Conservation (phyloP, 1,140 invertebrate species). For the Amyelois transitella region DNA sequence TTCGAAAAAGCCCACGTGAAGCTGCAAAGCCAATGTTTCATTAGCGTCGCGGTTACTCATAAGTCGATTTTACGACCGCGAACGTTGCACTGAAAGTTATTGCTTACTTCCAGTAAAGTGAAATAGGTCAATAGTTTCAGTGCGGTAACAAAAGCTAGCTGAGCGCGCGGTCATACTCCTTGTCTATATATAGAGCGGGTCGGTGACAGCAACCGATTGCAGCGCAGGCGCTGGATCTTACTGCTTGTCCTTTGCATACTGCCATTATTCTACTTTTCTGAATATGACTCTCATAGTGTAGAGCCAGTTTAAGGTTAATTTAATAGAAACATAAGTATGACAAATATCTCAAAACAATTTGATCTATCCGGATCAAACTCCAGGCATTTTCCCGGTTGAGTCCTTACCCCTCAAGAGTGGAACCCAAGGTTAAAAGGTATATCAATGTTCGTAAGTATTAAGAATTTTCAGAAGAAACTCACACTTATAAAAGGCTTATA, state of each 20-base stretch:
- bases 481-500: too few relatives aligned
- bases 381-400: too few relatives aligned
- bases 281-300: too few relatives aligned
- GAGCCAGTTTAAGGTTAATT: too few relatives aligned
- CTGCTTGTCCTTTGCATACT: background rate
- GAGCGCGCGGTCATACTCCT: conserved; percentile 51
- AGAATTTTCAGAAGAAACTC: too few relatives aligned
- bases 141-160: conserved; percentile 66
- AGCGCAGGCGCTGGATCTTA: background rate
- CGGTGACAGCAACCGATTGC: conserved; percentile 25
- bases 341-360: too few relatives aligned
- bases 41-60: conserved; percentile 35
- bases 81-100: conserved; percentile 68
- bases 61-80: conserved; percentile 50
- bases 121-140: conserved; percentile 74
- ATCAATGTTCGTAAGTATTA: background rate
- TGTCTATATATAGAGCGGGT: conserved; percentile 49
- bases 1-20: too few relatives aligned
- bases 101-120: conserved; percentile 68
- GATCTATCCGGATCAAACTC: too few relatives aligned
- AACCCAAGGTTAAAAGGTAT: background rate
- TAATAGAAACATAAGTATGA: too few relatives aligned
- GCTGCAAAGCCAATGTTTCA: conserved; percentile 8
- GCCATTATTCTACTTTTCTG: background rate
- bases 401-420: too few relatives aligned